Evolutionary conservation across 2,797 vertebrate genomes (phyloP).

Genomic region (Pangasius mekongensis): DNA sequence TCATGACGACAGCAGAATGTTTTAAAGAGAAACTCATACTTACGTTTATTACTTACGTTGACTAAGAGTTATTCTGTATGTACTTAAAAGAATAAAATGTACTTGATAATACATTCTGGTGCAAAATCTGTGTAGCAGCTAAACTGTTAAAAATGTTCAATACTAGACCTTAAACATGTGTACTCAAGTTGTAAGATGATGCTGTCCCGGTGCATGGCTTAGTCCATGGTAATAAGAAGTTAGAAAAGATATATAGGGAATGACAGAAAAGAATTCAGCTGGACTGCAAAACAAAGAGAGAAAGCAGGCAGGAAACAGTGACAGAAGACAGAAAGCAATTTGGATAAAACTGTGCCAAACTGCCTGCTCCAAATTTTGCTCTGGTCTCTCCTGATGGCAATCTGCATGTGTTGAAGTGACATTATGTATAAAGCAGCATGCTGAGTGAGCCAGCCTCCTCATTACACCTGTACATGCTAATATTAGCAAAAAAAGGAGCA

Average conservation of each 20-base stretch:
- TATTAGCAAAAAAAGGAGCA: slow-evolving; percentile 68
- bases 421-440: slow-evolving; percentile 54
- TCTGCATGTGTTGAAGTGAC: slow-evolving; percentile 56
- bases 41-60: neutral
- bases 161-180: neutral
- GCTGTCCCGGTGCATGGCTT: neutral
- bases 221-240: neutral
- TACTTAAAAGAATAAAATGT: neutral
- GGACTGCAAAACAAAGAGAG: slow-evolving; percentile 13
- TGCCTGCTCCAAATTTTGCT: slow-evolving; percentile 23
- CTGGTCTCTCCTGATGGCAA: slow-evolving; percentile 31
- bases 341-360: slow-evolving; percentile 32
- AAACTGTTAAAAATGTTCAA: neutral
- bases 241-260: slow-evolving; percentile 1
- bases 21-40: neutral
- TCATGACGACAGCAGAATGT: neutral
- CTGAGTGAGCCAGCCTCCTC: slow-evolving; percentile 57
- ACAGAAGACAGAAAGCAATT: slow-evolving; percentile 20
- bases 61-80: neutral
- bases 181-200: neutral
- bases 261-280: slow-evolving; percentile 7
- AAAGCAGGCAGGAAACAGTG: slow-evolving; percentile 12
- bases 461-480: slow-evolving; percentile 62
- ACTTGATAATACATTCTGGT: neutral
- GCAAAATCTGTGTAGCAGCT: neutral